These are phyloP conservation scores for Cynodonichthys magdalenae DNA, from an alignment of 2,797 vertebrate species.

Conservation along the genomic window DNA sequence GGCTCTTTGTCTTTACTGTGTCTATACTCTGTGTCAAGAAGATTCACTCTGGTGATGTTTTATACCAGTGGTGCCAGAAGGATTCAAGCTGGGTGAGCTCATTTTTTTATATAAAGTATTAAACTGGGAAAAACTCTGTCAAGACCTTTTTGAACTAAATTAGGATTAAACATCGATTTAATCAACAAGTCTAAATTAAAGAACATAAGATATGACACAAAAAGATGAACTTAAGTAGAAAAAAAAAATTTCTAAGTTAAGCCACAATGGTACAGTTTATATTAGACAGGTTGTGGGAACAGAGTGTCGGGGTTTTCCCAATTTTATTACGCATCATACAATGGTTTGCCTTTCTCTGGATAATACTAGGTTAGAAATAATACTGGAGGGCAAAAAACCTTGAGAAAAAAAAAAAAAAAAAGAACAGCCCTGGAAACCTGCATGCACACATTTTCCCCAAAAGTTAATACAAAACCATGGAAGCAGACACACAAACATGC, in stretches of 20 bases:
- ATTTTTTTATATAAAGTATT: neutral
- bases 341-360: constrained; percentile 48
- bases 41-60: neutral
- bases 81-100: neutral
- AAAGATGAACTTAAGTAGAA: neutral
- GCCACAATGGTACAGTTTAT: constrained; percentile 15
- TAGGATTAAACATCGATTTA: neutral
- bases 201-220: neutral
- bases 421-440: constrained; percentile 24
- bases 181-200: too few relatives aligned
- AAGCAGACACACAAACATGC: constrained; percentile 9
- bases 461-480: constrained; percentile 3
- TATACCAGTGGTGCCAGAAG: neutral
- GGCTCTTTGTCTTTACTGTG: constrained; percentile 32
- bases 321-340: constrained; percentile 62
- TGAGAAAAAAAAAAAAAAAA: constrained; percentile 58
- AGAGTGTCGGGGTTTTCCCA: constrained; percentile 51
- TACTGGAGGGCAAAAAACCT: constrained; percentile 62
- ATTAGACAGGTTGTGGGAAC: constrained; percentile 50
- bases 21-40: constrained; percentile 15
- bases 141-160: neutral
- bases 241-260: neutral
- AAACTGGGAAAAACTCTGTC: neutral
- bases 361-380: constrained; percentile 38
- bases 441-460: neutral